Evolutionary conservation across 2,888 invertebrate genomes (phyloP), one percentile per base, ranked within the genome.

Genomic region (Hemithea aestivaria): DNA sequence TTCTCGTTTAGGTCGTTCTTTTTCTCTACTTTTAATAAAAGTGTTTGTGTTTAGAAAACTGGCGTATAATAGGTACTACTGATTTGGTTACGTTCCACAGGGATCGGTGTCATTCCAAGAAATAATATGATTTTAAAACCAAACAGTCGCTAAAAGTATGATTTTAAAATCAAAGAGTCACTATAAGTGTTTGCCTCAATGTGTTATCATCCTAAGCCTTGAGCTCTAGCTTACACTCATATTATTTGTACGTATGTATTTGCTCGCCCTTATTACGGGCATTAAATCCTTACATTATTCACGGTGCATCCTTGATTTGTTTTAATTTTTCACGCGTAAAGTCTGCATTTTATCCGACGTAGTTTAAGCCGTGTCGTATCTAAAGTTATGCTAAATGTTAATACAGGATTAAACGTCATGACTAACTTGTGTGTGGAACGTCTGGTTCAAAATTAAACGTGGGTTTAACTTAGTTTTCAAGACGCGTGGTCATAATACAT

Each of bases 181-280:
- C n/a, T n/a, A n/a, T n/a, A n/a, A n/a, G n/a, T n/a, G n/a, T n/a
- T 9, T 8, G 9, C n/a, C 27, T 4, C 34, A 12, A 21, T 34
- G 21, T 9, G 11, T 7, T 3, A 12, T 27, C 10, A 21, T 27
- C 27, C 35, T 42, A n/a, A 35, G 20, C 7, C 10, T n/a, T 25
- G 24, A 10, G 27, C 10, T 31, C 22, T 24, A 35, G 24, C 25
- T 22, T 9, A 27, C 9, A 6, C 46, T 50, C 35, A 40, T 45
- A 45, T 45, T 67, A 65, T 68, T 67, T 69, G 65, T 65, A 59
- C 51, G 47, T 62, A 45, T 42, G 56, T 67, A 58, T 69, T 68
- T 66, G 59, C 58, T 57, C 64, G 51, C 55, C 52, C 61, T 62
- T 58, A 58, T 57, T 63, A 54, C 49, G 51, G 50, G 50, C 28